A percentile compares a stretch with the other conserved stretches of the same genome.
phyloP scores from a whole-genome alignment of 64 coral and sea anemone species.

The Montipora efflorescens region DNA sequence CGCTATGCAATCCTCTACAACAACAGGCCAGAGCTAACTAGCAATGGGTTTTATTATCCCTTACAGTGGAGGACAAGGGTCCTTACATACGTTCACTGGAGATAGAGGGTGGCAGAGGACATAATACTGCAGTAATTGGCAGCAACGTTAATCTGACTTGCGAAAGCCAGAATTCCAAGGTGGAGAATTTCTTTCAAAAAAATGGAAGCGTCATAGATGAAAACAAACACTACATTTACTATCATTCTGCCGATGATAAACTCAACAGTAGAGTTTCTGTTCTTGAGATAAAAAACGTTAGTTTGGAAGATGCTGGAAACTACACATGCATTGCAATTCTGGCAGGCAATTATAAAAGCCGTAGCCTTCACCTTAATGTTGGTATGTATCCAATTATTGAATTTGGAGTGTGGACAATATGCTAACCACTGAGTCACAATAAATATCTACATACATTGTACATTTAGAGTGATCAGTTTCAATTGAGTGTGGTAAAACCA shows the following conservation, averaged over 20 bases:
- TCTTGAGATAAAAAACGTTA: conserved; percentile 31
- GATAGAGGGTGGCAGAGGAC: not conserved
- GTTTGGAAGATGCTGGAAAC: conserved; percentile 3
- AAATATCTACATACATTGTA: too few relatives aligned
- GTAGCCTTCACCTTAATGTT: not conserved
- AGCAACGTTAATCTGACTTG: not conserved
- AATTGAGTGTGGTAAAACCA: too few relatives aligned
- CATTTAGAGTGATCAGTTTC: too few relatives aligned
- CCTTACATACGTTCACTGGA: not conserved
- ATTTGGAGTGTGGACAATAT: not conserved
- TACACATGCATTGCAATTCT: not conserved
- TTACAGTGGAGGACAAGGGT: not conserved
- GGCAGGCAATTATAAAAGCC: not conserved
- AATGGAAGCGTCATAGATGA: not conserved
- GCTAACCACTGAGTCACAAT: too few relatives aligned
- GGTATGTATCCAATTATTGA: not conserved
- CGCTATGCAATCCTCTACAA: too few relatives aligned
- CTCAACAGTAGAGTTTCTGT: not conserved
- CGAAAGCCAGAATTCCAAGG: not conserved
- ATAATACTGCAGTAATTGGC: not conserved
- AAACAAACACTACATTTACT: not conserved
- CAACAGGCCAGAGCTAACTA: not conserved
- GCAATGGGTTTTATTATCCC: not conserved
- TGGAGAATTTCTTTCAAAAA: not conserved
- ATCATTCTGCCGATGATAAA: not conserved